These are phyloP conservation scores for Lasiurus borealis DNA, from an alignment of 2,113 vertebrate species.

Conservation along the genomic window DNA sequence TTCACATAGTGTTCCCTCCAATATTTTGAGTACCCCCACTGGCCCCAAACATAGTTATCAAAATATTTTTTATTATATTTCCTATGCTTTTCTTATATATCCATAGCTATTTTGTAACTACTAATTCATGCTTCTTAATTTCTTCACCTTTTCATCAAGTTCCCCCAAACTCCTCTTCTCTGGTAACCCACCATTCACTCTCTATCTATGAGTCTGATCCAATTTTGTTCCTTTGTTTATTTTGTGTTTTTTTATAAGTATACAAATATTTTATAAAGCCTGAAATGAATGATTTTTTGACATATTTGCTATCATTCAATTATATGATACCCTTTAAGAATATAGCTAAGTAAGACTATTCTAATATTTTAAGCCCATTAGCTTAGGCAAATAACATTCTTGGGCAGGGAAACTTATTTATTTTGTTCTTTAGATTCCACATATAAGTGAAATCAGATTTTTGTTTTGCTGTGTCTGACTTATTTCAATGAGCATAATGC, in stretches of 20 bases:
- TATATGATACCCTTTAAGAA: background rate
- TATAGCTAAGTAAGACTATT: background rate
- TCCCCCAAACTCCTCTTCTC: background rate
- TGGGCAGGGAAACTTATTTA: background rate
- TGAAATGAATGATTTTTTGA: background rate
- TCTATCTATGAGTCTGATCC: background rate
- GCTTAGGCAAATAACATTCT: slow-evolving; percentile 19
- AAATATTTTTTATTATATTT: background rate
- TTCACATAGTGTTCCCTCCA: background rate
- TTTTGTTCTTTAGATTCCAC: background rate
- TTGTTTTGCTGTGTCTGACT: background rate
- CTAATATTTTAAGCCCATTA: background rate
- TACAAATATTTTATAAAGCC: background rate
- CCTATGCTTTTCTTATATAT: background rate
- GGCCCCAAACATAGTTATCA: background rate
- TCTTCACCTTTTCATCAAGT: background rate
- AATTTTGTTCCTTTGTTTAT: background rate
- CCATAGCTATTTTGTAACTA: background rate
- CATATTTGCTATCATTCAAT: background rate
- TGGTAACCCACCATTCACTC: background rate
- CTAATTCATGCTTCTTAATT: background rate
- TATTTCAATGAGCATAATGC: background rate
- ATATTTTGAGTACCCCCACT: background rate
- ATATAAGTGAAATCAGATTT: background rate
- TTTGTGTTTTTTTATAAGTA: background rate